Conservation (phyloP, 1,140 invertebrate species). For the Bombus confusus region DNA sequence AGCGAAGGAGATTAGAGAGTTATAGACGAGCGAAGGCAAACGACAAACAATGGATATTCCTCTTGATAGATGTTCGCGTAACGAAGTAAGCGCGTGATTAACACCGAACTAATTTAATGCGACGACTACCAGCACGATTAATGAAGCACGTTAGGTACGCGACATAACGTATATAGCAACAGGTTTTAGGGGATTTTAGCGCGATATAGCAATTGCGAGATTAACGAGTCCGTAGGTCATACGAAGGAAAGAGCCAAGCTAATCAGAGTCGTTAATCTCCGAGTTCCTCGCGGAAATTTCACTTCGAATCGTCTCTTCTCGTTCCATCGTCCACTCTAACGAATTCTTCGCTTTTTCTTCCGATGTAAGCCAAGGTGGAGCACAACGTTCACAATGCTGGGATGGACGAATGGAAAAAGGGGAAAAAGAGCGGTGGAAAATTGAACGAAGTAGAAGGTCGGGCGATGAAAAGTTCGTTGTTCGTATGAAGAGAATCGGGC, state of each 20-base stretch:
- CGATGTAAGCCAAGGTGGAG: no score
- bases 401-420: no score
- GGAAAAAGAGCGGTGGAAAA: neutral
- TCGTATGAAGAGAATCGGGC: neutral
- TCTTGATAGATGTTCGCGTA: conserved; percentile 9
- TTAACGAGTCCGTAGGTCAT: conserved; percentile 13
- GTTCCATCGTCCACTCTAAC: neutral
- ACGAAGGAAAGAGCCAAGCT: neutral
- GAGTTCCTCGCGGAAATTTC: conserved; percentile 16
- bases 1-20: neutral
- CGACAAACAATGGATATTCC: conserved; percentile 3
- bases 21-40: neutral
- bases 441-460: neutral
- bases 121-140: neutral
- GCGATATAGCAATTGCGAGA: conserved; percentile 11
- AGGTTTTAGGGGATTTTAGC: conserved; percentile 17
- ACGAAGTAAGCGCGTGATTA: conserved; percentile 36
- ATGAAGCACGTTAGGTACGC: neutral
- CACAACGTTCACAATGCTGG: neutral
- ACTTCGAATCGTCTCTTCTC: no score
- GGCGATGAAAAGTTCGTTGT: neutral
- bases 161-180: conserved; percentile 22
- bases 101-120: conserved; percentile 18
- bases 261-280: conserved; percentile 23
- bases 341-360: no score